Percentiles rank a stretch among this genome's conserved stretches.
Conservation (phyloP, 2,797 vertebrate genomes). For the Gallinago stenura region DNA sequence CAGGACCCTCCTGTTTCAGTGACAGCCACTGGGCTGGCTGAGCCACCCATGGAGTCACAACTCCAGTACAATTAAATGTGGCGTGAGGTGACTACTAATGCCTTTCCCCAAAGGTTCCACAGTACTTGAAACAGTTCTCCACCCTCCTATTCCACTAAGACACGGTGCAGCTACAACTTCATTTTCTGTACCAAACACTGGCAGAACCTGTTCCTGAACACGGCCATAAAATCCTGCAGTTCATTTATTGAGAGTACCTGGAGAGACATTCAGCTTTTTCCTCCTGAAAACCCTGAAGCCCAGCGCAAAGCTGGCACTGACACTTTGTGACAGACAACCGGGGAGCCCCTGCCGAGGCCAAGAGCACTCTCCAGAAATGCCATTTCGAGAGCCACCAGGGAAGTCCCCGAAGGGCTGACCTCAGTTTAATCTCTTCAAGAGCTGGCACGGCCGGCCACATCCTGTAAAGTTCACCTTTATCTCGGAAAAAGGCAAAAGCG, state of each 20-base stretch:
- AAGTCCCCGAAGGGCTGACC: background rate
- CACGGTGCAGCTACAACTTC: background rate
- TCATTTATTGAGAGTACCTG: background rate
- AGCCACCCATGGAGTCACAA: background rate
- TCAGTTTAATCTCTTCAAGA: background rate
- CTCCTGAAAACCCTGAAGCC: background rate
- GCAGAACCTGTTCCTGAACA: background rate
- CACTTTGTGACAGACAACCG: fast-evolving
- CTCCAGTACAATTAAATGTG: background rate
- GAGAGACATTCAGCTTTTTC: background rate
- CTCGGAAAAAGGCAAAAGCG: background rate
- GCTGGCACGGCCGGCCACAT: fast-evolving
- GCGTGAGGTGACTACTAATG: background rate
- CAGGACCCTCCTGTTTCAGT: background rate
- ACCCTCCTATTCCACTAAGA: background rate
- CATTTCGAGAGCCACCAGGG: too few relatives aligned
- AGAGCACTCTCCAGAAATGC: background rate
- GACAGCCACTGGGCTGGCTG: background rate
- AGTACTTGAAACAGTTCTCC: background rate
- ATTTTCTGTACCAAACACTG: background rate
- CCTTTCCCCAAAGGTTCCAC: background rate
- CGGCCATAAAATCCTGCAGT: background rate
- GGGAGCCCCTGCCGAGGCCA: background rate
- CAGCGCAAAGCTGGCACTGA: fast-evolving
- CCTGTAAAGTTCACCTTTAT: fast-evolving